A percentile compares a stretch with the other conserved stretches of the same genome.
These are phyloP conservation scores for Sebastolobus alascanus DNA, from an alignment of 2,797 vertebrate genomes.

Conservation along the genomic window DNA sequence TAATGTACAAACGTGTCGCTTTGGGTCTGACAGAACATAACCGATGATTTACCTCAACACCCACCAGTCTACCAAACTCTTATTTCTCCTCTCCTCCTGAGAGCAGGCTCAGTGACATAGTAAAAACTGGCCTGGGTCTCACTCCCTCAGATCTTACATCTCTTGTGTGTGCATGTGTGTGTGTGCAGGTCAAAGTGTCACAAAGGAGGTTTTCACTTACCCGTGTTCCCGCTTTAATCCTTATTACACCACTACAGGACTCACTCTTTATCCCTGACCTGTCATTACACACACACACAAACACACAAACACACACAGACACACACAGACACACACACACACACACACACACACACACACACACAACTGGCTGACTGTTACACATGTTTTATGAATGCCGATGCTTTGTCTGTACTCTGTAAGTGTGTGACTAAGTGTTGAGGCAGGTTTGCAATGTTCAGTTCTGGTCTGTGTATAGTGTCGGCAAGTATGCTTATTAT, in stretches of 20 bases:
- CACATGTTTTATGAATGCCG: neutral
- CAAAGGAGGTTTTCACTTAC: conserved; percentile 60
- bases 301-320: conserved; percentile 1
- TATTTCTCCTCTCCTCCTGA: conserved; percentile 3
- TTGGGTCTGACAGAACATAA: conserved; percentile 4
- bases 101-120: conserved; percentile 27
- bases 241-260: conserved; percentile 31
- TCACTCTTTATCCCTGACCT: conserved; percentile 42
- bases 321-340: neutral
- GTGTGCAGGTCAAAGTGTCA: conserved; percentile 55
- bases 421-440: neutral
- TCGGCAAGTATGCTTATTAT: neutral
- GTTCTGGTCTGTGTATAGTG: neutral
- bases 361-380: neutral
- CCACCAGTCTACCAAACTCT: neutral
- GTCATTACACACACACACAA: conserved; percentile 33
- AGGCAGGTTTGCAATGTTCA: neutral
- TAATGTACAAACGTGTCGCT: conserved; percentile 6
- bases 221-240: conserved; percentile 60
- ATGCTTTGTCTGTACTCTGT: neutral
- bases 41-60: neutral
- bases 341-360: neutral
- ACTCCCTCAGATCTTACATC: conserved; percentile 40
- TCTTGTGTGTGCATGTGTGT: neutral
- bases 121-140: conserved; percentile 48